These are phyloP conservation scores for Iphiclides podalirius DNA, from an alignment of 2,888 invertebrate genomes.

Conservation along the genomic window DNA sequence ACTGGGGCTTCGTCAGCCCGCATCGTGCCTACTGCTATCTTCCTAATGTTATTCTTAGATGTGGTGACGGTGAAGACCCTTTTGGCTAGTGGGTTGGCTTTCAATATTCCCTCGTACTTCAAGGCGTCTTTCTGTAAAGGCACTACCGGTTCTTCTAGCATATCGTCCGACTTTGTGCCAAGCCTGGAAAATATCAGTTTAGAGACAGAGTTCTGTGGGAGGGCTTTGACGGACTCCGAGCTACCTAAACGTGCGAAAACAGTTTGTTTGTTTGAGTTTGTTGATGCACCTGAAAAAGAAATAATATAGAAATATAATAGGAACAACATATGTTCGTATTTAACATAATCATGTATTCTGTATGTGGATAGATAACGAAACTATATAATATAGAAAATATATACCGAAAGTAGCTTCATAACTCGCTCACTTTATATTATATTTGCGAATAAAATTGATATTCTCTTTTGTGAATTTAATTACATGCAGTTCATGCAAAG, in stretches of 20 bases:
- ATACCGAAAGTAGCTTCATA: too few species aligned
- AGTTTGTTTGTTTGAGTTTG: slow-evolving; percentile 41
- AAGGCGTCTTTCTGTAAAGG: slow-evolving; percentile 62
- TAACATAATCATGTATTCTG: not conserved
- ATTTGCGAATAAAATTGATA: too few species aligned
- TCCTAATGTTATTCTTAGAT: slow-evolving; percentile 50
- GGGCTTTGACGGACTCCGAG: slow-evolving; percentile 39
- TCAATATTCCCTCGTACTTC: slow-evolving; percentile 71
- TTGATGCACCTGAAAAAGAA: slow-evolving; percentile 36
- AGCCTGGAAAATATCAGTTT: slow-evolving; percentile 65
- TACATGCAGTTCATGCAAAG: too few species aligned
- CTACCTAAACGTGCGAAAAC: slow-evolving; percentile 69
- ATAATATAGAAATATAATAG: too few species aligned
- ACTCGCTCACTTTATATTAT: too few species aligned
- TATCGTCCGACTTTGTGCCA: slow-evolving; percentile 48
- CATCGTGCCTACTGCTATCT: slow-evolving; percentile 65
- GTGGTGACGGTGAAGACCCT: slow-evolving; percentile 60
- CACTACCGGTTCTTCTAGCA: slow-evolving; percentile 31
- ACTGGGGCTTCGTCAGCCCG: slow-evolving; percentile 67
- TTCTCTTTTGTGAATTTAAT: too few species aligned
- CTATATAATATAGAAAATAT: too few species aligned
- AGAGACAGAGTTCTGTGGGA: slow-evolving; percentile 36
- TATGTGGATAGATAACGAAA: too few species aligned
- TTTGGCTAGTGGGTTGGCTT: slow-evolving; percentile 42
- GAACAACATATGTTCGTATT: not conserved